A percentile compares a stretch with the other conserved stretches of the same genome.
These are phyloP conservation scores for Euzophera pinguis DNA, from an alignment of 2,888 invertebrate species.

Conservation along the genomic window DNA sequence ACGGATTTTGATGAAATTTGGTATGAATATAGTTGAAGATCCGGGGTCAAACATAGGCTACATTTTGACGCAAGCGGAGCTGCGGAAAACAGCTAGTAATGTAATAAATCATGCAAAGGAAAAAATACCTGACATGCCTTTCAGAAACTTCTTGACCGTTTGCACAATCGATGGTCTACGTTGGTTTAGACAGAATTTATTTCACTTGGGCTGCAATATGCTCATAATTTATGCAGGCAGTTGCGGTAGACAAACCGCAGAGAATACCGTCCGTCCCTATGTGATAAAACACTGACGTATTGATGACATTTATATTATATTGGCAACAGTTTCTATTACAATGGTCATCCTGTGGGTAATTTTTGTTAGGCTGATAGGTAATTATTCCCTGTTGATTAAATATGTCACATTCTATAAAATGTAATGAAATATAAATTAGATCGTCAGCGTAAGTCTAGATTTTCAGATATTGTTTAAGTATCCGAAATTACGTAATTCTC, in stretches of 20 bases:
- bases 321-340: not conserved
- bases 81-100: too few relatives aligned
- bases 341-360: too few relatives aligned
- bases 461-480: too few relatives aligned
- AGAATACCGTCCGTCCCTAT: not conserved
- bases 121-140: not conserved
- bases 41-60: too few relatives aligned
- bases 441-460: not conserved
- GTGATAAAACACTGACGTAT: not conserved
- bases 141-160: too few relatives aligned
- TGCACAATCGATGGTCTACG: not conserved
- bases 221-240: constrained; percentile 11
- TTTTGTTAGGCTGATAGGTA: too few relatives aligned
- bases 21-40: too few relatives aligned
- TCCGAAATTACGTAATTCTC: too few relatives aligned
- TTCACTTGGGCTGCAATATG: constrained; percentile 9
- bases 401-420: too few relatives aligned
- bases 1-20: too few relatives aligned
- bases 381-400: too few relatives aligned
- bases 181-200: not conserved
- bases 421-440: not conserved
- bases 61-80: too few relatives aligned
- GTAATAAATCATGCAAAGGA: not conserved
- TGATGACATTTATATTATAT: constrained; percentile 4
- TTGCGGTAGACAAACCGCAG: constrained; percentile 4